These are phyloP conservation scores for Protophormia terraenovae DNA, from an alignment of 2,888 invertebrate species.

Conservation along the genomic window DNA sequence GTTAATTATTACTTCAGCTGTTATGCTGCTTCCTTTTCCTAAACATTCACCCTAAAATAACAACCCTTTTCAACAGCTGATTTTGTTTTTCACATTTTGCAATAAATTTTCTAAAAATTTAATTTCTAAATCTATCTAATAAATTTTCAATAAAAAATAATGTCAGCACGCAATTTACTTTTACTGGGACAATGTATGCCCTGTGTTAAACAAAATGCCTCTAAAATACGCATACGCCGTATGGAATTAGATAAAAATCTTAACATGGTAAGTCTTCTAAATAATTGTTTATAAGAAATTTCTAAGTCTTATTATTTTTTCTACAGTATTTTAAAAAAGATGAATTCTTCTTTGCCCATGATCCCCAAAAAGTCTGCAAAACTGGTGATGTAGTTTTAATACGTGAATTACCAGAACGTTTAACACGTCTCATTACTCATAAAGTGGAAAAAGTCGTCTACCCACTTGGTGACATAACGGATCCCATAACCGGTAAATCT, in stretches of 20 bases:
- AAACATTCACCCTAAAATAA: neutral
- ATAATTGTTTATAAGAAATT: neutral
- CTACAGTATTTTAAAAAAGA: constrained; percentile 90
- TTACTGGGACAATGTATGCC: constrained; percentile 91
- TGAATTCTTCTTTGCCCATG: constrained; percentile 88
- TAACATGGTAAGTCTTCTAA: constrained; percentile 85
- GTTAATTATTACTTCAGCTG: neutral
- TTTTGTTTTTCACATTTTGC: constrained; percentile 33
- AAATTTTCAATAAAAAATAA: constrained; percentile 64
- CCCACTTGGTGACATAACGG: constrained; percentile 91
- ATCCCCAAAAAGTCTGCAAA: constrained; percentile 89
- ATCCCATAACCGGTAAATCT: constrained; percentile 91
- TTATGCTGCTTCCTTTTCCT: neutral
- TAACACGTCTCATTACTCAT: constrained; percentile 90
- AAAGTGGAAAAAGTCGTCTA: constrained; percentile 90
- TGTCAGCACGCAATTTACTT: constrained; percentile 83
- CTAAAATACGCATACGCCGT: constrained; percentile 89
- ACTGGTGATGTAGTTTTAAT: constrained; percentile 92
- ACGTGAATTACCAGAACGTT: constrained; percentile 86
- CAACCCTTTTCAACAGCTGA: neutral
- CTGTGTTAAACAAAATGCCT: constrained; percentile 88
- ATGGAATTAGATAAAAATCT: constrained; percentile 89
- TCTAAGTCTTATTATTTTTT: neutral
- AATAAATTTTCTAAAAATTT: neutral
- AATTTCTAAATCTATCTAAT: constrained; percentile 27